Percentiles rank a stretch among this genome's conserved stretches.
phyloP scores from a whole-genome alignment of 1,140 invertebrate genomes.

The Pseudomyrmex flavicornis region DNA sequence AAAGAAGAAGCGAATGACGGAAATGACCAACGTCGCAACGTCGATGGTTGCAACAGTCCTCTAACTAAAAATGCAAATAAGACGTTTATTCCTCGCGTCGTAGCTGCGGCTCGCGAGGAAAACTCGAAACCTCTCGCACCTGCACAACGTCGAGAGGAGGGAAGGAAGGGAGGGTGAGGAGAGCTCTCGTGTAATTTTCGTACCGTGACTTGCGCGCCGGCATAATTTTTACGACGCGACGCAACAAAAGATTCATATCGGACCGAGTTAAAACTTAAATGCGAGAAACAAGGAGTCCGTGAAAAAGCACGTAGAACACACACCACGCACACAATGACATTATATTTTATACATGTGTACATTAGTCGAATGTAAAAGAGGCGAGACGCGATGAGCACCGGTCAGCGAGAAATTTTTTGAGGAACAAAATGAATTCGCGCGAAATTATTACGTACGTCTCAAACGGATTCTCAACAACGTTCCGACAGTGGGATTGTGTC shows the following conservation, averaged over 20 bases:
- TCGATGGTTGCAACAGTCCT: conserved; percentile 34
- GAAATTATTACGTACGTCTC: too few species aligned
- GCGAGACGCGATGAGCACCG: too few species aligned
- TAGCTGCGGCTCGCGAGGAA: neutral
- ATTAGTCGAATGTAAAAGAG: too few species aligned
- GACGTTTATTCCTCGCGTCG: conserved; percentile 4
- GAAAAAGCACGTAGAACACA: neutral
- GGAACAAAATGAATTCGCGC: too few species aligned
- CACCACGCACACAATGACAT: too few species aligned
- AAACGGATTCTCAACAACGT: too few species aligned
- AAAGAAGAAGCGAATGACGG: neutral
- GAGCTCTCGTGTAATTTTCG: conserved; percentile 4
- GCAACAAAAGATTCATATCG: conserved; percentile 38
- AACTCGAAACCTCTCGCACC: conserved; percentile 56
- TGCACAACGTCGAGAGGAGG: conserved; percentile 34
- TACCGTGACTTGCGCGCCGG: neutral
- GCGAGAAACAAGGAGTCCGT: neutral
- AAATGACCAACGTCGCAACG: conserved; percentile 36
- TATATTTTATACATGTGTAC: too few species aligned
- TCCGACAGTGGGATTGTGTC: too few species aligned
- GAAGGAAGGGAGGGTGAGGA: too few species aligned
- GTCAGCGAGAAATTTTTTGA: too few species aligned
- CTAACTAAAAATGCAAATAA: conserved; percentile 66
- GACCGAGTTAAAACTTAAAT: neutral
- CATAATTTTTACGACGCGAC: neutral